A percentile compares a stretch with the other conserved stretches of the same genome.
Conservation (phyloP, 2,797 vertebrate species). For the Chrosomus eos region DNA sequence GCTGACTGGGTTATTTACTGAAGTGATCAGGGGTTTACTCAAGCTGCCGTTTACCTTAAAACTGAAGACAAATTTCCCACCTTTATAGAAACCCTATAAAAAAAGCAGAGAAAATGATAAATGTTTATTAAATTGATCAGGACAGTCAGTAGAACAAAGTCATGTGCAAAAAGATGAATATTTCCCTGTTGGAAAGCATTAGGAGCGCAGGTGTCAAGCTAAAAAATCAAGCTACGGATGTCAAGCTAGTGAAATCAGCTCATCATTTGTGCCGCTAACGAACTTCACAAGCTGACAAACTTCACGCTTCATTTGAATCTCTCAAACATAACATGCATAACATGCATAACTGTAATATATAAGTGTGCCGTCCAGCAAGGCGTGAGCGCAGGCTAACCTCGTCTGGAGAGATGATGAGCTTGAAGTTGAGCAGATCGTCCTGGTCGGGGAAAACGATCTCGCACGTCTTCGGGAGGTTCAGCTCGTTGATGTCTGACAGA, state of each 20-base stretch:
- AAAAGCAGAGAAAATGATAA: neutral
- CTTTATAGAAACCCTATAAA: slow-evolving; percentile 91
- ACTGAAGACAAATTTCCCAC: slow-evolving; percentile 94
- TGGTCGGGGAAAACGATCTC: slow-evolving; percentile 95
- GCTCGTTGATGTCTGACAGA: slow-evolving; percentile 89
- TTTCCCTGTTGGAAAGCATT: neutral
- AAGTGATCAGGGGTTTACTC: too few species aligned
- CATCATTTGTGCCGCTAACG: neutral
- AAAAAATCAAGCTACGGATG: too few species aligned
- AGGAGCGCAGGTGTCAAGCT: neutral
- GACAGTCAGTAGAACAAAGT: neutral
- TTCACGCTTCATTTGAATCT: neutral
- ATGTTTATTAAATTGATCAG: neutral
- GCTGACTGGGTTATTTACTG: neutral
- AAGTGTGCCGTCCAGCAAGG: neutral
- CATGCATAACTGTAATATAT: neutral
- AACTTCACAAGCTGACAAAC: neutral
- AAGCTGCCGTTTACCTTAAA: slow-evolving; percentile 86
- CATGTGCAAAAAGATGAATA: neutral
- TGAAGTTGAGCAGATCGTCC: slow-evolving; percentile 95
- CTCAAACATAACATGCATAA: neutral
- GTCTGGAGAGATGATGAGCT: slow-evolving; percentile 94
- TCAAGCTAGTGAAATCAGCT: too few species aligned
- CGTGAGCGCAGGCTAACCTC: slow-evolving; percentile 76
- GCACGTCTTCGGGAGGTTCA: slow-evolving; percentile 95